Base-by-base conservation (phyloP, 2,113 vertebrate species). In the Passer domesticus region DNA sequence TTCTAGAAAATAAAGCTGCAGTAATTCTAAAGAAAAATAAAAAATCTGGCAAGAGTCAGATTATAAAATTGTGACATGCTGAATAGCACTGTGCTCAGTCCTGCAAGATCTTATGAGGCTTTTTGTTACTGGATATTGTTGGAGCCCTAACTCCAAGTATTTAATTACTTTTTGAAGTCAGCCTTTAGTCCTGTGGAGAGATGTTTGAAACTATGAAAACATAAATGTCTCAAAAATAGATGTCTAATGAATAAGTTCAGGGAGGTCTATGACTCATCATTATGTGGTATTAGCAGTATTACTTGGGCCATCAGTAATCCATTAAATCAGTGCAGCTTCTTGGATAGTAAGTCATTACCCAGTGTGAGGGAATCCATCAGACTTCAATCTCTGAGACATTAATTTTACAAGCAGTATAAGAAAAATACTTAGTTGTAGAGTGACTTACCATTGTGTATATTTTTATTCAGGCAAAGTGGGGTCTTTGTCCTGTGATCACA, bases 211-310 rank as follows among this genome's bases (percentile, higher is more conserved):
- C 67, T 66, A 83, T 55, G 67, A 88, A 95, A 92, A 86, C 43
- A 83, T 8, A 53, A 83, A 77, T 41, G 22, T 69, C 50, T 91
- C 75, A 95, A 80, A 97, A 95, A 83, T 69, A 91, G 55, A 68
- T 79, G 50, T 50, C 53, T 91, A 90, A 63, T 92, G 70, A 89
- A 76, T 75, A 58, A 66, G 20, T 82, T 79, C 83, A 82, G 43
- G 74, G 58, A 92, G 67, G 66, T 89, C 87, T 79, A 21, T 92
- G 95, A 66, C n/a, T 96, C 78, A 68, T 70, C 49, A 70, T 90
- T 89, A 49, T 73, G 50, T 85, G 41, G 35, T 73, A 62, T 92
- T 90, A 94, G 58, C 47, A 90, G 58, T 60, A 50, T 55, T 83
- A 10, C 62, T 75, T 89, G 53, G 33, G 49, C 53, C 53, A 60